Conservation (phyloP, 2,797 vertebrate species). For the Acanthopagrus latus region DNA sequence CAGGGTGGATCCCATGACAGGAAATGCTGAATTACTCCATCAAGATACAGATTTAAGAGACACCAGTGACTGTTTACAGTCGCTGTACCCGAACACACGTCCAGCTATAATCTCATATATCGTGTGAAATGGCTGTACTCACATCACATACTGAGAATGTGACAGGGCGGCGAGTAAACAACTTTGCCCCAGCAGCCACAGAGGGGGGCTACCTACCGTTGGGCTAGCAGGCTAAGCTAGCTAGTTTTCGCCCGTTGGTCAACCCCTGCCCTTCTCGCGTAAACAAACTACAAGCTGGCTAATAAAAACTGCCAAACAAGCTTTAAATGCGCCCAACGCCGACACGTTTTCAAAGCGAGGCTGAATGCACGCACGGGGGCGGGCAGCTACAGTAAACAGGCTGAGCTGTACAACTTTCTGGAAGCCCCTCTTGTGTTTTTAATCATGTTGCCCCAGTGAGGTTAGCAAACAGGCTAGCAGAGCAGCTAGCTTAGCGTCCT, state of each 20-base stretch:
- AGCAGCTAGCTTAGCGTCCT: conserved; percentile 60
- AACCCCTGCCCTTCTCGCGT: conserved; percentile 41
- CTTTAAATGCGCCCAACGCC: neutral
- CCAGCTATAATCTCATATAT: neutral
- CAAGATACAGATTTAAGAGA: conserved; percentile 8
- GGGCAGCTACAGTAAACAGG: neutral
- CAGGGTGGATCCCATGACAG: conserved; percentile 48
- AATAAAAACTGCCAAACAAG: neutral
- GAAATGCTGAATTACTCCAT: conserved; percentile 31
- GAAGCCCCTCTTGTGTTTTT: conserved; percentile 47
- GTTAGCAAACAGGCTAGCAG: conserved; percentile 66
- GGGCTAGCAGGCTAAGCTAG: conserved; percentile 60
- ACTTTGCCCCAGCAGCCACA: conserved; percentile 28
- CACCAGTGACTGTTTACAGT: conserved; percentile 19
- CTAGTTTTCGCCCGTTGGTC: conserved; percentile 41
- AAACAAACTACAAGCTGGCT: conserved; percentile 49
- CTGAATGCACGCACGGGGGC: rapidly evolving
- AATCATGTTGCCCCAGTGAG: conserved; percentile 45
- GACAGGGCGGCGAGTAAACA: conserved; percentile 3
- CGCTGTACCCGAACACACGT: neutral
- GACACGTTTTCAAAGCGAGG: too few species aligned
- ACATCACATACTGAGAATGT: rapidly evolving
- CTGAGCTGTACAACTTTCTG: conserved; percentile 58
- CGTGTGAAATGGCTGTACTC: too few species aligned
- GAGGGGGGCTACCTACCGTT: neutral